Percentiles rank a stretch among this genome's conserved stretches.
These are phyloP conservation scores for Nyctibius bracteatus DNA, from an alignment of 2,113 vertebrate genomes.

Conservation along the genomic window DNA sequence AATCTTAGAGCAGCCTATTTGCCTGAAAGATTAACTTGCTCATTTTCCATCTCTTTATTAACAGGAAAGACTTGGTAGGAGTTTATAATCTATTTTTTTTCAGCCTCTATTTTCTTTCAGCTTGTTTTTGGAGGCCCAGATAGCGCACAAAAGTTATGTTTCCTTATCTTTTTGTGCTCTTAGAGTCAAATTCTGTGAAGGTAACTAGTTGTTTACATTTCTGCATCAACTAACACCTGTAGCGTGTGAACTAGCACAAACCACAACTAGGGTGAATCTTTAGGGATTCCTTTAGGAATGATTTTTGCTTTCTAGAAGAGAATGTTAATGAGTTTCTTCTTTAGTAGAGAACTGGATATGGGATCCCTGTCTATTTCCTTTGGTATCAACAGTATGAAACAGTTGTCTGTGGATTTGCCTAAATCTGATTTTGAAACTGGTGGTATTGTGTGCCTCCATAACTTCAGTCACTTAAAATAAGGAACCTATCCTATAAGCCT, in stretches of 20 bases:
- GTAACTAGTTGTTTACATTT: background rate
- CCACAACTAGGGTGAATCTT: background rate
- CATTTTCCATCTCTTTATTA: background rate
- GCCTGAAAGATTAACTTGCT: background rate
- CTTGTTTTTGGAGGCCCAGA: background rate
- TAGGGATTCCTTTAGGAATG: background rate
- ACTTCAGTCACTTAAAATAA: background rate
- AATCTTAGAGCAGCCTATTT: background rate
- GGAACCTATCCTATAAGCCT: background rate
- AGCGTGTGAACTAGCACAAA: background rate
- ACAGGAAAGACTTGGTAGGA: background rate
- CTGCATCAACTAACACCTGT: background rate
- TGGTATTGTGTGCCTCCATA: background rate
- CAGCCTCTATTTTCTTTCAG: background rate
- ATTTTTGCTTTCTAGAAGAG: background rate
- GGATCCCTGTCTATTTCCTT: background rate
- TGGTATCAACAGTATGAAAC: background rate
- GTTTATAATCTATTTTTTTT: background rate
- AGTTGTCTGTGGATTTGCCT: background rate
- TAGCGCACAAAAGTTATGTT: background rate
- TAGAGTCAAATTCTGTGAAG: background rate
- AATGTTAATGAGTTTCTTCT: background rate
- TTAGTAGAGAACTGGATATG: background rate
- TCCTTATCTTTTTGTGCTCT: background rate
- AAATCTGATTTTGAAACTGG: background rate